Conservation (phyloP, 2,888 invertebrate genomes). For the Argyresthia goedartella region DNA sequence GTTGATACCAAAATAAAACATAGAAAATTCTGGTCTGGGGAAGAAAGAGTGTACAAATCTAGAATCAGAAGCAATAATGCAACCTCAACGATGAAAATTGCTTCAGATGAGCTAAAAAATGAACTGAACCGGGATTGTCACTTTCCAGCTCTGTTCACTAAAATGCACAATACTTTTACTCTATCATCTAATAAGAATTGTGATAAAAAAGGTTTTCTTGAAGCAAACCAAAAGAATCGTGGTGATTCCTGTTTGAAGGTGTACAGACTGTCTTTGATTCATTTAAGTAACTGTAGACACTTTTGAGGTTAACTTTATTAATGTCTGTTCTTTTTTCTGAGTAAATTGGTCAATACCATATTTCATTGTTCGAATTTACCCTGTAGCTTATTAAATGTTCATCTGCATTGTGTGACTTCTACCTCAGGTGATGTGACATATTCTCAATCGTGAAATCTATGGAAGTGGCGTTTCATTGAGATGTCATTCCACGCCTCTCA, state of each 20-base stretch:
- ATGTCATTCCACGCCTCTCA: no score
- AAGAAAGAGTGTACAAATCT: conserved; percentile 52
- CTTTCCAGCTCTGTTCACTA: conserved; percentile 53
- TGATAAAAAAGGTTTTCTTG: conserved; percentile 42
- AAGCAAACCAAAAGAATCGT: conserved; percentile 49
- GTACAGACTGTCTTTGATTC: conserved; percentile 4
- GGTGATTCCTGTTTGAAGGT: conserved; percentile 55
- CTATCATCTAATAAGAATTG: conserved; percentile 45
- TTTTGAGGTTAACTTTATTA: no score
- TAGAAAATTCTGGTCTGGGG: conserved; percentile 44
- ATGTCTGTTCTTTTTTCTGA: no score
- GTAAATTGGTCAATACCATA: no score
- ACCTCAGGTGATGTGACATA: no score
- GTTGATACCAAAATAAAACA: conserved; percentile 29
- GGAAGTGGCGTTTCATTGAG: no score
- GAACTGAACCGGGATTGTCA: conserved; percentile 54
- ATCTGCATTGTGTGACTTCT: no score
- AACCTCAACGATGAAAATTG: no score
- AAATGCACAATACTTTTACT: conserved; percentile 59
- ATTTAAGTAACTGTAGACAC: no score
- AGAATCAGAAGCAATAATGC: conserved; percentile 29
- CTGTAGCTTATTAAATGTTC: no score
- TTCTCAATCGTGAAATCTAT: no score
- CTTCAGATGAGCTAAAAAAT: conserved; percentile 31
- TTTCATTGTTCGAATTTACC: no score